phyloP scores from a whole-genome alignment of 1,140 invertebrate genomes.

The Muscidifurax raptorellus region DNA sequence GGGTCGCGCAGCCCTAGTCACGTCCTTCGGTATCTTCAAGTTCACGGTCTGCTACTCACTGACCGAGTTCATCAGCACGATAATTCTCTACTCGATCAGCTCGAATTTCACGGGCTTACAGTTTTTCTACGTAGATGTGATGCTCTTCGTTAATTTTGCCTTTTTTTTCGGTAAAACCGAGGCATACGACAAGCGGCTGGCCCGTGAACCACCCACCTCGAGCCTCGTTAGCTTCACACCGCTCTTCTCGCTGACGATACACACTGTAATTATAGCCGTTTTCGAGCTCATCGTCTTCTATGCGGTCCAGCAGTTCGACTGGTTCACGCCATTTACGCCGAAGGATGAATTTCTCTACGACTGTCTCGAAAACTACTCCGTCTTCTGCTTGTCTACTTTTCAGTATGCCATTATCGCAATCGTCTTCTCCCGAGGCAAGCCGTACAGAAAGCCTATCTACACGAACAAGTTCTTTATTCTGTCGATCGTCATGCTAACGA shows the following conservation, averaged over 20 bases:
- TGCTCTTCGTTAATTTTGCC: constrained; percentile 87
- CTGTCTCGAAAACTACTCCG: constrained; percentile 88
- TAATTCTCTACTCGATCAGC: constrained; percentile 91
- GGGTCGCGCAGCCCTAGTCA: constrained; percentile 94
- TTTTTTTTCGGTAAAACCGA: constrained; percentile 86
- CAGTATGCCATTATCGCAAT: constrained; percentile 95
- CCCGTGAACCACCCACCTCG: constrained; percentile 81
- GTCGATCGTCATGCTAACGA: constrained; percentile 80
- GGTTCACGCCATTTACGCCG: constrained; percentile 82
- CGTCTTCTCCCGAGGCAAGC: constrained; percentile 92
- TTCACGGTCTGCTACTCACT: constrained; percentile 87
- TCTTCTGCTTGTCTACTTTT: constrained; percentile 92
- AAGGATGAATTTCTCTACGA: constrained; percentile 72
- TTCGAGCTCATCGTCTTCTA: constrained; percentile 83
- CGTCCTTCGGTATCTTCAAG: constrained; percentile 98
- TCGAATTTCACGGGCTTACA: constrained; percentile 88
- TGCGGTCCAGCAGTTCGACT: constrained; percentile 80
- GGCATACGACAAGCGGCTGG: constrained; percentile 82
- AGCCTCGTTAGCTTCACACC: constrained; percentile 82
- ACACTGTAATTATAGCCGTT: constrained; percentile 82
- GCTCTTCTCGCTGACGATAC: constrained; percentile 81
- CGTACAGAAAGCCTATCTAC: constrained; percentile 89
- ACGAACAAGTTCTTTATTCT: constrained; percentile 84
- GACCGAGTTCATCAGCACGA: constrained; percentile 91
- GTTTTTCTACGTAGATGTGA: constrained; percentile 90